Percentiles rank a stretch among this genome's conserved stretches.
Conservation (phyloP, 2,797 vertebrate species). For the Heteromormyrus szaboi region DNA sequence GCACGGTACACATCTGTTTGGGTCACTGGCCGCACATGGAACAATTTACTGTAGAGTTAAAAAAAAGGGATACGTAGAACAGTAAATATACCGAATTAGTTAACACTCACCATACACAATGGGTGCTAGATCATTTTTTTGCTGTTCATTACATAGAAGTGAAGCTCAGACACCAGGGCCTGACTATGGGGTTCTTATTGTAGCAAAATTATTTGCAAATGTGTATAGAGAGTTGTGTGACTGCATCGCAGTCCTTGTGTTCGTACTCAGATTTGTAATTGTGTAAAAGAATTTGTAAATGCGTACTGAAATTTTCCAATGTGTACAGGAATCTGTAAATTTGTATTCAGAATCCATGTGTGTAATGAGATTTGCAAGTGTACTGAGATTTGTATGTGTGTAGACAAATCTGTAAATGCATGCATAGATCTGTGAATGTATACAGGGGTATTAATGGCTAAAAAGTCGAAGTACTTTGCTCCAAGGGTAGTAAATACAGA, state of each 20-base stretch:
- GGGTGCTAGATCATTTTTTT: background rate
- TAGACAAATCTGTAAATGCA: background rate
- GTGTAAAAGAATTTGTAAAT: background rate
- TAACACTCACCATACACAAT: background rate
- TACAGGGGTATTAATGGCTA: background rate
- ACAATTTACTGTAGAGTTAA: conserved; percentile 76
- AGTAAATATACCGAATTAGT: background rate
- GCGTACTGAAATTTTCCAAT: background rate
- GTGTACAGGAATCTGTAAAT: background rate
- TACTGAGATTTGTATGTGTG: background rate
- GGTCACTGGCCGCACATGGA: conserved; percentile 91
- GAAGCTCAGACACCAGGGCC: background rate
- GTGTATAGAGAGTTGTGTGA: background rate
- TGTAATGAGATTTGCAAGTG: background rate
- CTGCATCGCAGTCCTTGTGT: background rate
- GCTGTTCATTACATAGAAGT: background rate
- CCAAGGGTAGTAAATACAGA: background rate
- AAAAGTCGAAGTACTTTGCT: background rate
- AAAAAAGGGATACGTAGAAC: background rate
- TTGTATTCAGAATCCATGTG: background rate
- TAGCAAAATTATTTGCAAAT: background rate
- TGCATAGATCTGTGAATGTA: background rate
- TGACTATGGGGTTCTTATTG: background rate
- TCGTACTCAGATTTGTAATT: background rate
- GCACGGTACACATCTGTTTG: conserved; percentile 96